Evolutionary conservation across 2,888 invertebrate species (phyloP).

Genomic region (Sycophila texana): DNA sequence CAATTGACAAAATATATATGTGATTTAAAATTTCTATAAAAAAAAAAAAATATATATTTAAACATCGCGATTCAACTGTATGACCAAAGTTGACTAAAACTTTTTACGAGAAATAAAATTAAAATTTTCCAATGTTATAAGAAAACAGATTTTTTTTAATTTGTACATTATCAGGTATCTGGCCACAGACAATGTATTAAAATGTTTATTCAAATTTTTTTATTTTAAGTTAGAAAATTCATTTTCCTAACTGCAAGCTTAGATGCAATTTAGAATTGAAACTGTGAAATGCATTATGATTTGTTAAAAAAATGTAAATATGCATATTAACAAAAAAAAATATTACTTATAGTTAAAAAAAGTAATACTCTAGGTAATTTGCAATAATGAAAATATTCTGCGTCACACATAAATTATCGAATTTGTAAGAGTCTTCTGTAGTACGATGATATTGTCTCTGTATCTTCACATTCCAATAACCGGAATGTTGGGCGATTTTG

Average conservation of each 20-base stretch:
- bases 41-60: background rate
- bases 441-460: conserved; percentile 19
- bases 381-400: background rate
- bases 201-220: too few species aligned
- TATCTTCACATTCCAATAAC: conserved; percentile 26
- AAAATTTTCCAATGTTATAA: too few species aligned
- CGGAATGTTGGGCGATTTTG: background rate
- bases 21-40: background rate
- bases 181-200: background rate
- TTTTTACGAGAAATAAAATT: background rate
- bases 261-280: conserved; percentile 59
- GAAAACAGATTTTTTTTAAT: background rate
- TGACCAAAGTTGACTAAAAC: background rate
- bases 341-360: background rate
- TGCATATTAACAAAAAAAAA: conserved; percentile 20
- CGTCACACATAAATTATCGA: background rate
- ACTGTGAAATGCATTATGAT: conserved; percentile 70
- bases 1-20: background rate
- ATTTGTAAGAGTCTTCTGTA: conserved; percentile 20
- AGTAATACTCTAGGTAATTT: background rate
- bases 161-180: background rate
- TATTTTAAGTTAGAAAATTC: too few species aligned
- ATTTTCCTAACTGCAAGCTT: too few species aligned
- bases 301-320: conserved; percentile 34
- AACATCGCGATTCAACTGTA: background rate